Percentiles rank a stretch among this genome's conserved stretches.
Evolutionary conservation across 2,797 vertebrate genomes (phyloP).

Genomic region (Sciurus vulgaris): DNA sequence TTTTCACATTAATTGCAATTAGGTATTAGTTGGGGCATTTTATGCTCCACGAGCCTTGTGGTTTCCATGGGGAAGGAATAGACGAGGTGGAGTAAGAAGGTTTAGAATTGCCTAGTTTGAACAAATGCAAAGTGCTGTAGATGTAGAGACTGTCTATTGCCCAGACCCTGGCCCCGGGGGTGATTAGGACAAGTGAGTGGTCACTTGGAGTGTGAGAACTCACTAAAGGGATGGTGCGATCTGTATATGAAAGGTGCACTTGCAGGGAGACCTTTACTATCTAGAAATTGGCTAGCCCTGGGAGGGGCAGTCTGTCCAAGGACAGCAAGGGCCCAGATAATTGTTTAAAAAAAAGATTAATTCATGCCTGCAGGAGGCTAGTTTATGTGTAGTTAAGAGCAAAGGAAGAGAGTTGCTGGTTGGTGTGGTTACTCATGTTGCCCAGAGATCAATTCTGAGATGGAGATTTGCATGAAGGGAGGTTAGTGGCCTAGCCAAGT

Average conservation of each 20-base stretch:
- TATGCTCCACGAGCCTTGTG: not conserved
- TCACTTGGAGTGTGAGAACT: not conserved
- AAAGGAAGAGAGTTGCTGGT: not conserved
- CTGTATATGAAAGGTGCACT: not conserved
- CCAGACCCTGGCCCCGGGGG: too few species aligned
- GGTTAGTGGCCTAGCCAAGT: not conserved
- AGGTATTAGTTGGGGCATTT: not conserved
- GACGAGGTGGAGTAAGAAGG: not conserved
- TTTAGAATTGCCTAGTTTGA: not conserved
- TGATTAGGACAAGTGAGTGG: not conserved
- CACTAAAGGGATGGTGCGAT: not conserved
- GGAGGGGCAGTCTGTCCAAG: not conserved
- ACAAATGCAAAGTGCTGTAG: not conserved
- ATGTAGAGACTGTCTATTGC: not conserved
- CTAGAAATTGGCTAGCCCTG: not conserved
- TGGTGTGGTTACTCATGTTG: not conserved
- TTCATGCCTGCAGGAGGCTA: not conserved
- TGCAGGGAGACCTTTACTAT: not conserved
- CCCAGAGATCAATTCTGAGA: constrained; percentile 20
- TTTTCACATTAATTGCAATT: not conserved
- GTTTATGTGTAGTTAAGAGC: not conserved
- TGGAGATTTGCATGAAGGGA: not conserved
- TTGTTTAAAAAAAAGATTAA: not conserved
- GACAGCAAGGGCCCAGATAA: not conserved
- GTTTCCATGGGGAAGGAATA: not conserved